Conservation (phyloP, 2,797 vertebrate genomes). For the Smutsia gigantea region DNA sequence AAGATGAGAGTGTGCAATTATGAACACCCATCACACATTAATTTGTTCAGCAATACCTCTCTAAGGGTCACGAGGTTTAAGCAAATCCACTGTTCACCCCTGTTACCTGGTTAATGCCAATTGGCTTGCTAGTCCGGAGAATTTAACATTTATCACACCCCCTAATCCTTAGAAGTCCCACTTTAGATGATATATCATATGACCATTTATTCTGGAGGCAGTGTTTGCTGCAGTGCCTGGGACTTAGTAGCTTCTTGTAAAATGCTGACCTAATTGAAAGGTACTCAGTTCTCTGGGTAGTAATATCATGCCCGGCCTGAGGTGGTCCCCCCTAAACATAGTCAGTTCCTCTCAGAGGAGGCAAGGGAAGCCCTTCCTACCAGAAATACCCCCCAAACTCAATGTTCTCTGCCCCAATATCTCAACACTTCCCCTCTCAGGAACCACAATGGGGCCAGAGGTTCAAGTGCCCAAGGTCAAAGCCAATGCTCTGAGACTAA, state of each 20-base stretch:
- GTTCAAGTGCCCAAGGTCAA: not conserved
- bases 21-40: not conserved
- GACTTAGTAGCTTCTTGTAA: not conserved
- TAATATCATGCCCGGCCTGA: not conserved
- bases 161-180: not conserved
- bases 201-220: too few relatives aligned
- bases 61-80: fast-evolving
- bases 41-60: not conserved
- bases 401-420: not conserved
- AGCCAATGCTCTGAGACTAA: not conserved
- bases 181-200: not conserved
- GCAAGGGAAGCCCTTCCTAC: not conserved
- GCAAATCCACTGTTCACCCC: not conserved
- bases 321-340: not conserved
- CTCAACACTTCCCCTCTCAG: not conserved
- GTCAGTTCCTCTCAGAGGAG: not conserved
- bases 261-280: not conserved
- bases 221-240: not conserved
- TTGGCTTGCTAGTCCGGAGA: not conserved
- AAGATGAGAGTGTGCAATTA: not conserved
- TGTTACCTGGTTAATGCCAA: not conserved
- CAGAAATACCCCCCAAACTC: not conserved
- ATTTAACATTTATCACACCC: not conserved
- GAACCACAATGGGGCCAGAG: not conserved
- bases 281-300: not conserved